Evolutionary conservation across 2,113 vertebrate genomes (phyloP).

Genomic region (Meleagris gallopavo): DNA sequence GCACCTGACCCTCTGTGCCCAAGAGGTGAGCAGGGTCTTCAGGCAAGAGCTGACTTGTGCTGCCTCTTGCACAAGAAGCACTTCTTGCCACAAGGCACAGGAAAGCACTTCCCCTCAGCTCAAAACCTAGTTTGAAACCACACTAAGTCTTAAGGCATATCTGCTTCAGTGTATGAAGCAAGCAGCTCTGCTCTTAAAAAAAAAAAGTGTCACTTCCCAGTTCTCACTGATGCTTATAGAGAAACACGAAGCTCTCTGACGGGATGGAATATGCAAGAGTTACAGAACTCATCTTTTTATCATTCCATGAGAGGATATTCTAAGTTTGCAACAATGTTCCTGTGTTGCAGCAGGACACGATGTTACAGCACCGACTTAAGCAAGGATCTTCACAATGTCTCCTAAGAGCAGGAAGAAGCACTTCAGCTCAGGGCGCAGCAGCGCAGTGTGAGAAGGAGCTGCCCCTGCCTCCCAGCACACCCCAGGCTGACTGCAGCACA

Average conservation of each 20-base stretch:
- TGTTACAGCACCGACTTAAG: not conserved
- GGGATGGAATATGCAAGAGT: not conserved
- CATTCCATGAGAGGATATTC: accelerated
- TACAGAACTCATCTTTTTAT: not conserved
- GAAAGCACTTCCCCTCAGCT: accelerated
- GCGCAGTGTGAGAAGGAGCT: not conserved
- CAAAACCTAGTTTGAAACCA: not conserved
- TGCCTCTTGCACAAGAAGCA: accelerated
- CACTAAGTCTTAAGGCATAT: not conserved
- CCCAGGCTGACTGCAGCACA: not conserved
- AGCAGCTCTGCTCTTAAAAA: not conserved
- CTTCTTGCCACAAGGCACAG: accelerated
- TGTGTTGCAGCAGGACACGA: not conserved
- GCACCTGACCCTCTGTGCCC: not conserved
- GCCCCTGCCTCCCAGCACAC: not conserved
- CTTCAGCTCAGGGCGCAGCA: not conserved
- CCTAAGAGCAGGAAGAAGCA: not conserved
- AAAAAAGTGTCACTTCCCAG: not conserved
- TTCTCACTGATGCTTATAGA: not conserved
- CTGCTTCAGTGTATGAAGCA: not conserved
- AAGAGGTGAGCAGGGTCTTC: not conserved
- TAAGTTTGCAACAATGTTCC: not conserved
- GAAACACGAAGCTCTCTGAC: not conserved
- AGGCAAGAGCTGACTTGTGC: not conserved
- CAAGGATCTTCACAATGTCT: not conserved